Evolutionary conservation across 2,888 invertebrate species (phyloP).

Genomic region (Heterodera filipjevi): DNA sequence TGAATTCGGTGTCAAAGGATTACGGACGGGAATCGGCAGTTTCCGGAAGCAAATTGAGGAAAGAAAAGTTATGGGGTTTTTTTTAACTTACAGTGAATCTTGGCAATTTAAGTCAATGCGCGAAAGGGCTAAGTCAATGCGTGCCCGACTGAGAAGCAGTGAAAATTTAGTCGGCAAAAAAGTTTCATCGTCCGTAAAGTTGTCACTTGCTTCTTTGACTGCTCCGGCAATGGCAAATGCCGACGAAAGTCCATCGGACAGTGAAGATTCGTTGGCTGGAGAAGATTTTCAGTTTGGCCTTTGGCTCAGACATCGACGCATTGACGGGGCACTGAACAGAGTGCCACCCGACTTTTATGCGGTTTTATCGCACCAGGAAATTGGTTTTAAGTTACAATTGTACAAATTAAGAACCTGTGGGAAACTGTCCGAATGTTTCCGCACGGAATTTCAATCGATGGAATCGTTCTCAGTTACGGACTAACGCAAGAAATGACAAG

Average conservation of each 20-base stretch:
- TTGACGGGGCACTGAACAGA: slow-evolving; percentile 94
- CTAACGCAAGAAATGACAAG: slow-evolving; percentile 81
- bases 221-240: background rate
- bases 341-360: slow-evolving; percentile 96
- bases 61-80: no score
- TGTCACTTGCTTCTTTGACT: background rate
- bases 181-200: background rate
- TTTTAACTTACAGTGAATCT: background rate
- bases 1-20: slow-evolving; percentile 53
- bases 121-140: slow-evolving; percentile 57
- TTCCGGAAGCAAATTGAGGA: slow-evolving; percentile 63
- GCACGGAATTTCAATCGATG: slow-evolving; percentile 89
- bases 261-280: slow-evolving; percentile 41
- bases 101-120: slow-evolving; percentile 50
- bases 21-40: slow-evolving; percentile 58
- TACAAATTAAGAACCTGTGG: slow-evolving; percentile 58
- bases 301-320: slow-evolving; percentile 88
- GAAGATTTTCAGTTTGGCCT: slow-evolving; percentile 74
- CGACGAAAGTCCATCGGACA: slow-evolving; percentile 38
- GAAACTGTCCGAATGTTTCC: slow-evolving; percentile 72
- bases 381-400: background rate
- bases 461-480: slow-evolving; percentile 84
- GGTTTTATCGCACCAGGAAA: slow-evolving; percentile 23
- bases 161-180: background rate
- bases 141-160: slow-evolving; percentile 34